Percentiles rank a stretch among this genome's conserved stretches.
These are phyloP conservation scores for Auanema freiburgensis DNA, from an alignment of 2,888 invertebrate species.

Conservation along the genomic window DNA sequence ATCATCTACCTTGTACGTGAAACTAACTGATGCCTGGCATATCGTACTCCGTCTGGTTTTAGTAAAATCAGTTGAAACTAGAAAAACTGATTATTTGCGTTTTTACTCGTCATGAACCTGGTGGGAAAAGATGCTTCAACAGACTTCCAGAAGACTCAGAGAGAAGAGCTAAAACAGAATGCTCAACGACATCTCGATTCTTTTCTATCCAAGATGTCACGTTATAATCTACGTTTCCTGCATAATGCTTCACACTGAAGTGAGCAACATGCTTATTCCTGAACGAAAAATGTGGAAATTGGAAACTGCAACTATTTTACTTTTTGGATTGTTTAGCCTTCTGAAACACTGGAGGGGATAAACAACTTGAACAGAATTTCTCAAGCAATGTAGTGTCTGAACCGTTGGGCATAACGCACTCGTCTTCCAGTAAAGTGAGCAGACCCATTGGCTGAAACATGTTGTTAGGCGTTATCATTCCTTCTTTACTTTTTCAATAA, in stretches of 20 bases:
- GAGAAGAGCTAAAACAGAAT: conserved; percentile 62
- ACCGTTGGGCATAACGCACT: conserved; percentile 63
- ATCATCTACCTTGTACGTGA: conserved; percentile 34
- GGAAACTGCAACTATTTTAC: conserved; percentile 14
- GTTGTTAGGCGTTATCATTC: no score
- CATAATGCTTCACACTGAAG: conserved; percentile 65
- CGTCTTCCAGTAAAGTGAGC: conserved; percentile 61
- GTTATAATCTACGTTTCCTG: conserved; percentile 67
- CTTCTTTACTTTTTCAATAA: conserved; percentile 54
- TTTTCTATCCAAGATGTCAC: conserved; percentile 67
- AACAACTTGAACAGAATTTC: conserved; percentile 49
- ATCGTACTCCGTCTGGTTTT: conserved; percentile 37
- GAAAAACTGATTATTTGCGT: background rate
- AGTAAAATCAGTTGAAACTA: conserved; percentile 22
- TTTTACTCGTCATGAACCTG: conserved; percentile 18
- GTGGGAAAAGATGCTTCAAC: conserved; percentile 46
- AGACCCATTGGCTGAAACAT: conserved; percentile 58
- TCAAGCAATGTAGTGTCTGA: conserved; percentile 52
- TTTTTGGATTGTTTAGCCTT: conserved; percentile 62
- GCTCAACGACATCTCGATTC: conserved; percentile 61
- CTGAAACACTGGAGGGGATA: conserved; percentile 36
- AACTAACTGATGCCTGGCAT: conserved; percentile 41
- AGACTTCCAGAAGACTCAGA: conserved; percentile 50
- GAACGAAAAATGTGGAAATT: conserved; percentile 1
- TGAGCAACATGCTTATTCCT: conserved; percentile 46